These are phyloP conservation scores for Acridotheres tristis DNA, from an alignment of 2,797 vertebrate genomes.

Conservation along the genomic window DNA sequence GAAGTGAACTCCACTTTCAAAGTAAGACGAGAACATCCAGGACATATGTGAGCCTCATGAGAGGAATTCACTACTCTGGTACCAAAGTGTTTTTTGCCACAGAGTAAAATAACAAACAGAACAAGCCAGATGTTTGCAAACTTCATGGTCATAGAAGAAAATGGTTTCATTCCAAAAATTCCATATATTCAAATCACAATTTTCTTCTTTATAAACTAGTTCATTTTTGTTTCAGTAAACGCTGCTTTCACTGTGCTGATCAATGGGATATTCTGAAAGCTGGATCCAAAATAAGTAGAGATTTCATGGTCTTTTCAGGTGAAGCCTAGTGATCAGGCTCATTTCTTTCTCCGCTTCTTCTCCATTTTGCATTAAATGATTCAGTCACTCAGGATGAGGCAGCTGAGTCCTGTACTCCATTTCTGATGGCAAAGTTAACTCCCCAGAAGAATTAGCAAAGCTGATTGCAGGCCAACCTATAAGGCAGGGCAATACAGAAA, in stretches of 20 bases:
- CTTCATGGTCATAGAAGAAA: conserved; percentile 79
- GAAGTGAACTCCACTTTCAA: conserved; percentile 93
- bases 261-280: conserved; percentile 62
- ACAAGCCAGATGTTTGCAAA: conserved; percentile 82
- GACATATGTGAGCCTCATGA: conserved; percentile 69
- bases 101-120: conserved; percentile 82
- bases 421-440: conserved; percentile 23
- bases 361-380: conserved; percentile 88
- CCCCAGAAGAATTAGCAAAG: background rate
- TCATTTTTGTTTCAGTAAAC: conserved; percentile 66
- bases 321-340: conserved; percentile 79
- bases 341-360: conserved; percentile 99
- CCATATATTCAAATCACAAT: conserved; percentile 72
- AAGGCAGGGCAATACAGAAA: background rate
- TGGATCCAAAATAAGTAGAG: conserved; percentile 64
- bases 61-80: conserved; percentile 78
- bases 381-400: conserved; percentile 78
- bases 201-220: conserved; percentile 70
- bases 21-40: conserved; percentile 88
- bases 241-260: conserved; percentile 49
- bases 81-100: conserved; percentile 81
- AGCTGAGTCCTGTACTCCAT: conserved; percentile 82
- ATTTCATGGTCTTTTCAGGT: conserved; percentile 83
- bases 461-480: conserved; percentile 33
- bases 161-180: conserved; percentile 66